phyloP scores from a whole-genome alignment of 2,888 invertebrate species.

The Caenorhabditis becei region DNA sequence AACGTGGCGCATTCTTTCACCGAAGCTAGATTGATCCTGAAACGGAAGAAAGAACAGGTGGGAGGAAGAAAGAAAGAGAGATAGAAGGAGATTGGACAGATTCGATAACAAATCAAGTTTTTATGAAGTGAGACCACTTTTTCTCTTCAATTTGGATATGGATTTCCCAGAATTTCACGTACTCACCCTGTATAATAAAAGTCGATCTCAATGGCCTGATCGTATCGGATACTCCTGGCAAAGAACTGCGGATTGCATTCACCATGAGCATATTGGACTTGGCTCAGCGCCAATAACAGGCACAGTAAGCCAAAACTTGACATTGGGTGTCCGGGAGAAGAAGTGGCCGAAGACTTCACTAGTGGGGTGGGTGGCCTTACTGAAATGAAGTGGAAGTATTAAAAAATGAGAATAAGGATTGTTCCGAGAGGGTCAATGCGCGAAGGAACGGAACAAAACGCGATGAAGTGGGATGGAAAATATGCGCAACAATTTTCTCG shows the following conservation, averaged over 20 bases:
- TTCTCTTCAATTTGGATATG: too few relatives aligned
- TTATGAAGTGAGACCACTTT: not conserved
- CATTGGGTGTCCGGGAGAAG: too few relatives aligned
- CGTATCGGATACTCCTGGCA: constrained; percentile 73
- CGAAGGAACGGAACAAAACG: constrained; percentile 46
- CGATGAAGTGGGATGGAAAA: constrained; percentile 59
- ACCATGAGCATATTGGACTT: constrained; percentile 23
- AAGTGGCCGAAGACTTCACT: constrained; percentile 1
- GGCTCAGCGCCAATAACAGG: constrained; percentile 42
- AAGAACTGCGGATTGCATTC: constrained; percentile 73
- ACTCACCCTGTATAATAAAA: constrained; percentile 77
- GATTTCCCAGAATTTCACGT: constrained; percentile 13
- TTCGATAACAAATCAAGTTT: constrained; percentile 48
- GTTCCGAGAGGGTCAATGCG: constrained; percentile 37
- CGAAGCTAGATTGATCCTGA: constrained; percentile 71
- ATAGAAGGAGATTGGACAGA: constrained; percentile 17
- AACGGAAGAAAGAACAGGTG: constrained; percentile 40
- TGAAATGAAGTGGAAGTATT: not conserved
- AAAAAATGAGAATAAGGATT: not conserved
- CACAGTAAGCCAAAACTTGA: constrained; percentile 28
- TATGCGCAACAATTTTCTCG: constrained; percentile 62
- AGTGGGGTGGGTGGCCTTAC: constrained; percentile 1
- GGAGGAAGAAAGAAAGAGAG: constrained; percentile 8
- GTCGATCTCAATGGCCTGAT: constrained; percentile 71
- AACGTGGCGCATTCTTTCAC: constrained; percentile 78